Evolutionary conservation across 2,797 vertebrate species (phyloP).

Genomic region (Trematomus bernacchii): DNA sequence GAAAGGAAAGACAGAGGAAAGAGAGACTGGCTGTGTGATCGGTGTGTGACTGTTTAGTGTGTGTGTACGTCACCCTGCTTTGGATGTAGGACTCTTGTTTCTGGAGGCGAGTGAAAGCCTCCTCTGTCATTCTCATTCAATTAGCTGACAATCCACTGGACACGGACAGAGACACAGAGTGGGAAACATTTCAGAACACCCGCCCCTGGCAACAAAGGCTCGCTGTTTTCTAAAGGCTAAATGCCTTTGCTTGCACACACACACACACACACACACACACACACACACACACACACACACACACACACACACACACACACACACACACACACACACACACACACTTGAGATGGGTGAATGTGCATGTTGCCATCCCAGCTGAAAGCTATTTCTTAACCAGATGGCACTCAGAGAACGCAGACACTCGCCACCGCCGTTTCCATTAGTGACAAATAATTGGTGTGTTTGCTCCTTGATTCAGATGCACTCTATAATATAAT

Average conservation of each 20-base stretch:
- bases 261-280: not conserved
- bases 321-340: not conserved
- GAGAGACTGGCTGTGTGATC: constrained; percentile 14
- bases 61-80: constrained; percentile 22
- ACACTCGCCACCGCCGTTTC: too few species aligned
- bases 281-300: too few species aligned
- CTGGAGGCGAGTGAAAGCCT: constrained; percentile 23
- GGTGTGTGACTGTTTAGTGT: constrained; percentile 4
- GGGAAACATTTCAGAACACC: constrained; percentile 27
- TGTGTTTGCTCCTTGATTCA: too few species aligned
- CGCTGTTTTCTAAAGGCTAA: constrained; percentile 25
- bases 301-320: too few species aligned
- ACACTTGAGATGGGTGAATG: not conserved
- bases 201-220: constrained; percentile 19
- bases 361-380: constrained; percentile 10
- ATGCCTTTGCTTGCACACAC: not conserved
- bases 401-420: too few species aligned
- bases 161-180: constrained; percentile 4
- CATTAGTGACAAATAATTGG: too few species aligned
- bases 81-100: constrained; percentile 25
- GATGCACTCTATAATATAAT: too few species aligned
- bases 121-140: constrained; percentile 34
- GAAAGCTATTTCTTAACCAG: constrained; percentile 3
- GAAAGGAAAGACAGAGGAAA: not conserved
- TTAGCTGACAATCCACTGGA: constrained; percentile 17